Base-by-base conservation (phyloP, 2,888 invertebrate species). In the Drosophila atroscutellata region DNA sequence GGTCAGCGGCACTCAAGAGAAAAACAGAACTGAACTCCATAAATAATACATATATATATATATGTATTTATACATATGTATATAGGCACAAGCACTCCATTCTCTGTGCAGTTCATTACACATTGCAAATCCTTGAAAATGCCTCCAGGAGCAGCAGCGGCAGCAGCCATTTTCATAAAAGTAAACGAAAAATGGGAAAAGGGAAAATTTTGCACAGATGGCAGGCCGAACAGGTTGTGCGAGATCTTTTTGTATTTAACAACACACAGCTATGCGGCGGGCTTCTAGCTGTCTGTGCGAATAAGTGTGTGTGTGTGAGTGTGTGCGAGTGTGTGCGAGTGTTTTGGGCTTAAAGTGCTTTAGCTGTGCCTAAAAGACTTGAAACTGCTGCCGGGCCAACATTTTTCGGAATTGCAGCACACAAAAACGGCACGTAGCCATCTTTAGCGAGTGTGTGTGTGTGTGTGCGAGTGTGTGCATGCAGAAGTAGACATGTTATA, bases 371-470 rank as follows among this genome's bases (percentile, higher is more conserved):
- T 81, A 77, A 77, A 80, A 75, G 67, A 76, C 69, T 69, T 59
- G 18, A 45, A 45, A 55, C 24, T 50, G 57, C 72, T 75, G 73
- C 66, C 74, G 55, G 75, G 71, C 74, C 75, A 76, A 65, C 64
- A 72, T 72, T 66, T 72, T 69, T 76, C 70, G 69, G 73, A 88
- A 83, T 77, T 83, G 89, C 74, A 72, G 65, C 62, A 67, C 64
- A 77, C 69, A 73, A 75, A 83, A 82, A 81, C 61, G 73, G 83
- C 85, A 86, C 89, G 85, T 86, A 89, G 68, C 65, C 75, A 59
- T 74, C 83, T 67, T 76, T 68, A 69, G 69, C 37, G 55, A 55
- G 13, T 42, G 24, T 26, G 2, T 26, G 24, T 26, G 39, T 45
- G 34, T 15, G 50, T 55, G 63, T 66, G 66, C 26, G 60, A 61